A percentile compares a stretch with the other conserved stretches of the same genome.
These are phyloP conservation scores for Cebus imitator DNA, from an alignment of 2,113 vertebrate species.

Conservation along the genomic window DNA sequence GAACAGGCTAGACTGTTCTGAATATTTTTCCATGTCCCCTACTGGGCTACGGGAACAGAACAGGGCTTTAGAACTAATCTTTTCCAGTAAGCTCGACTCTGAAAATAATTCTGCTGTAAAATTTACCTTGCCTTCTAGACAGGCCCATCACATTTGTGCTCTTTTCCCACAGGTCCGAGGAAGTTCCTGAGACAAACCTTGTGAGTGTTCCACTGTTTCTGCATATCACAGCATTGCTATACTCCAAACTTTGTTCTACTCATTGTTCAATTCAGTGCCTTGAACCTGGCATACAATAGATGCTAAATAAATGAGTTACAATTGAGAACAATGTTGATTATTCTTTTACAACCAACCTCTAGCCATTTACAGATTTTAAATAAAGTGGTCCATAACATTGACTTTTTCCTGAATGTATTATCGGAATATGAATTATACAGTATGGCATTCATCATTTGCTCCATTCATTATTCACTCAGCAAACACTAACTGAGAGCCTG, in stretches of 20 bases:
- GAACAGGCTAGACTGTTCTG: neutral
- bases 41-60: neutral
- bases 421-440: neutral
- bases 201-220: neutral
- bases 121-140: neutral
- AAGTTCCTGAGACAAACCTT: neutral
- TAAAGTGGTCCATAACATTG: neutral
- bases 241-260: neutral
- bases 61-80: no score
- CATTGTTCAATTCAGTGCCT: neutral
- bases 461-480: neutral
- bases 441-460: neutral
- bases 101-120: neutral
- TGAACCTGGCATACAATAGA: neutral
- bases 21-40: neutral
- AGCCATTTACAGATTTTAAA: neutral
- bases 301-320: neutral
- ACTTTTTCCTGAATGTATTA: neutral
- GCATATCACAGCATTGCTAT: no score
- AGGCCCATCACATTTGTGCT: neutral
- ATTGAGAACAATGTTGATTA: neutral
- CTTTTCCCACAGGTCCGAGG: no score
- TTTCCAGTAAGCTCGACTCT: neutral
- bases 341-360: neutral
- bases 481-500: neutral